Evolutionary conservation across 35 echinoderm and acorn worm species (phyloP).

Genomic region (Ophioderma brevispina): DNA sequence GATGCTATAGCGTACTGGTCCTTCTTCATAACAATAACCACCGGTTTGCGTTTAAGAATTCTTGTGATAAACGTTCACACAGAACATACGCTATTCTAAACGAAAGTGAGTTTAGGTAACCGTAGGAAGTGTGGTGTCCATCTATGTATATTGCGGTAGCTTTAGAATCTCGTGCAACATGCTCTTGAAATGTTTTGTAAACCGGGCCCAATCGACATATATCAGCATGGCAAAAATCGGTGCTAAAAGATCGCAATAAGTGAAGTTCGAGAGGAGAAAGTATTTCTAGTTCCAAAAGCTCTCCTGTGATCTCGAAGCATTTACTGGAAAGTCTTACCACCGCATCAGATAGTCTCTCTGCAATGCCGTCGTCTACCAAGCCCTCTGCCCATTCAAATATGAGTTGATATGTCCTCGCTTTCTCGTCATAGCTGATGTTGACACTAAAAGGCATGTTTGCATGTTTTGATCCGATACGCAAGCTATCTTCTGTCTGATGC

Average conservation of each 20-base stretch:
- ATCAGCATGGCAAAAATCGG: not conserved
- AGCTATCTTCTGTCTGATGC: not conserved
- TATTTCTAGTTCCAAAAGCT: not conserved
- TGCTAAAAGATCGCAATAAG: not conserved
- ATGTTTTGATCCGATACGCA: slow-evolving; percentile 10
- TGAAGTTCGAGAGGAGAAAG: slow-evolving; percentile 1
- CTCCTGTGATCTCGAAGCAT: not conserved
- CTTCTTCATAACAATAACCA: slow-evolving; percentile 10
- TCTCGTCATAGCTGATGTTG: not conserved
- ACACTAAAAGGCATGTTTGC: slow-evolving; percentile 10
- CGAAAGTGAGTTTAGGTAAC: not conserved
- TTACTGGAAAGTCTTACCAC: not conserved
- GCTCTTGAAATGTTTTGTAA: not conserved
- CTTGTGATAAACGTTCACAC: not conserved
- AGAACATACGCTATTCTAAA: not conserved
- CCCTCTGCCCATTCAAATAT: not conserved
- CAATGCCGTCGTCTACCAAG: not conserved
- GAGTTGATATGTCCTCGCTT: not conserved
- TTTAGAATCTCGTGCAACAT: not conserved
- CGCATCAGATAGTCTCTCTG: not conserved
- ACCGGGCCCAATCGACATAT: not conserved
- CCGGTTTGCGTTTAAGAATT: not conserved
- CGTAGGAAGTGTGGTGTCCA: not conserved
- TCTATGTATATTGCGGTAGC: not conserved
- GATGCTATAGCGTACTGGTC: not conserved